Evolutionary conservation across 30 jellyfish, hydroid and myxozoan species (phyloP), one percentile per base, ranked within the genome.

Genomic region (Chironex yamaguchii): DNA sequence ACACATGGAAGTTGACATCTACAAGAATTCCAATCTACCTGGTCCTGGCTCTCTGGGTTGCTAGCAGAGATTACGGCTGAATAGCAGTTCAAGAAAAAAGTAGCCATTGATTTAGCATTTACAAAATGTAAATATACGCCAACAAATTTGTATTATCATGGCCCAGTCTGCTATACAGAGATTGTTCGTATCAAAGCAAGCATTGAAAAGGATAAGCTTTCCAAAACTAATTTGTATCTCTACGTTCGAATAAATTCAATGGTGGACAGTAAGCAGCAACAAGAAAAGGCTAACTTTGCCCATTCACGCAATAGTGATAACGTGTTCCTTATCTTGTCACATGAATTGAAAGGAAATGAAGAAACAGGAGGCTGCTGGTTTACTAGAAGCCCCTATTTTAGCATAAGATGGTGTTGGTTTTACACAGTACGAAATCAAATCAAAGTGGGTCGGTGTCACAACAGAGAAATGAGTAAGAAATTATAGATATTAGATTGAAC

Each of bases 361-460:
- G 71, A 54, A 20, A 54, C 71, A 32, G 25, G 71, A 32, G 31
- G 71, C 71, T 54, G 71, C 21, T n/a, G 71, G 71, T n/a, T 32
- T 54, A 4, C 25, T 54, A 6, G 71, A 54, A 32, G 71, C 71
- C 71, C 31, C 25, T n/a, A 54, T 54, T 54, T n/a, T 32, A 32
- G 25, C 71, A 54, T 54, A 32, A 54, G 25, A 54, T 54, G 31
- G 25, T n/a, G n/a, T 48, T 48, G 14, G n/a, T 48, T 48, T 9
- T n/a, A 48, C 71, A n/a, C n/a, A n/a, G n/a, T n/a, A n/a, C n/a
- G n/a, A n/a, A n/a, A 54, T 54, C 31, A 54, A 54, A n/a, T 54
- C 71, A 54, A 54, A 71, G 71, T 48, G 36, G 36, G 85, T 34
- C 14, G 87, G 77, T 74, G 76, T 74, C 49, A 74, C 76, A 29